These are phyloP conservation scores for Xylophagus ater DNA, from an alignment of 2,888 invertebrate genomes.

Conservation along the genomic window DNA sequence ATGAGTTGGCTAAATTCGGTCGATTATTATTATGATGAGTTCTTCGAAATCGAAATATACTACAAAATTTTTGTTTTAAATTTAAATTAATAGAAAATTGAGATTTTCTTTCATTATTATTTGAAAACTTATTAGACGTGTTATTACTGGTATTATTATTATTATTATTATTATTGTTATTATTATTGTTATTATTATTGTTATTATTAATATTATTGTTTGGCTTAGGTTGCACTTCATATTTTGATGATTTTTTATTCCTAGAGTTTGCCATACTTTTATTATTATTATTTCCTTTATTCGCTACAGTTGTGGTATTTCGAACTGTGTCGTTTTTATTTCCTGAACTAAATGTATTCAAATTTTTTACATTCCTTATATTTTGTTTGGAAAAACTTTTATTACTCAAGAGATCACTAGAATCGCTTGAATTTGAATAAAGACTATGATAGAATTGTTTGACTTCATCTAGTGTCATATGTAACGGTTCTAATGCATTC, in stretches of 20 bases:
- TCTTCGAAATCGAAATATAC: constrained; percentile 63
- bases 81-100: constrained; percentile 56
- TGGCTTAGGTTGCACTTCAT: constrained; percentile 8
- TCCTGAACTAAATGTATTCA: neutral
- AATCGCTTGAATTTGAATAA: constrained; percentile 66
- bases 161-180: constrained; percentile 35
- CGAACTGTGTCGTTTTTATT: constrained; percentile 3
- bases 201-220: constrained; percentile 24
- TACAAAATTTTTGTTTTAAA: constrained; percentile 75
- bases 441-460: constrained; percentile 71
- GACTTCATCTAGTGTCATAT: constrained; percentile 76
- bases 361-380: constrained; percentile 23
- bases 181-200: constrained; percentile 39
- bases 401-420: constrained; percentile 38
- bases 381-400: constrained; percentile 8
- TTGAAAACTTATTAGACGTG: constrained; percentile 22
- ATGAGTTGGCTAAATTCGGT: constrained; percentile 19
- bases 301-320: constrained; percentile 14
- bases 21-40: constrained; percentile 29
- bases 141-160: constrained; percentile 14
- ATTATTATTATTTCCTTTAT: constrained; percentile 10
- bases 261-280: constrained; percentile 8
- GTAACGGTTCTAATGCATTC: constrained; percentile 60
- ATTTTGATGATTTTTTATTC: constrained; percentile 15
- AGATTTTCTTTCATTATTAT: constrained; percentile 48